These are phyloP conservation scores for Hedychridium roseum DNA, from an alignment of 2,888 invertebrate genomes.

Conservation along the genomic window DNA sequence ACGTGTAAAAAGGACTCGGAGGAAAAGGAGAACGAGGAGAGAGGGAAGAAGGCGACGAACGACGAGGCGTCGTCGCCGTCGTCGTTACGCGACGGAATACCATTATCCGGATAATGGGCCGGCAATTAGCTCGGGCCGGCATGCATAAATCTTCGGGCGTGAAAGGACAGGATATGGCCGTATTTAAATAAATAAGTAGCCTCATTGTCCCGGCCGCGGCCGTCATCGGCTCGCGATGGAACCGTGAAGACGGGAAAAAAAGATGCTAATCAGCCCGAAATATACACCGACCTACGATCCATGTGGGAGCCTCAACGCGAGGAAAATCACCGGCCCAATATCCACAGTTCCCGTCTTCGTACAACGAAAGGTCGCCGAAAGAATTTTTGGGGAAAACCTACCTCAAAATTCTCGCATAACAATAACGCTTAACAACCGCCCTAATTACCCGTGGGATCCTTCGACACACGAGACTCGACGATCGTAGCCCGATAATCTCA, in stretches of 20 bases:
- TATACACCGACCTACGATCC: too few relatives aligned
- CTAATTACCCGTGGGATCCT: too few relatives aligned
- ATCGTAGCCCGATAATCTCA: too few relatives aligned
- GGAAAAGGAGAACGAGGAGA: slow-evolving; percentile 11
- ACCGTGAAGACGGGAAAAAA: slow-evolving; percentile 42
- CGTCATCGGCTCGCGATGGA: slow-evolving; percentile 45
- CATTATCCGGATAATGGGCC: slow-evolving; percentile 61
- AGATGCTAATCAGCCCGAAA: slow-evolving; percentile 54
- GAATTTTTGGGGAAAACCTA: slow-evolving; percentile 5
- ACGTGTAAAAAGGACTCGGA: background rate
- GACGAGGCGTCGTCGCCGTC: slow-evolving; percentile 25
- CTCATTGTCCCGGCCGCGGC: slow-evolving; percentile 53
- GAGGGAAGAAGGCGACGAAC: slow-evolving; percentile 21
- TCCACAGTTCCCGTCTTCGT: too few relatives aligned
- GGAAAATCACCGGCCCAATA: too few relatives aligned
- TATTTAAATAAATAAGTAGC: slow-evolving; percentile 64
- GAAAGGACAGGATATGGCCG: slow-evolving; percentile 63
- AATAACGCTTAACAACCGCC: too few relatives aligned
- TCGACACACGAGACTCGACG: too few relatives aligned
- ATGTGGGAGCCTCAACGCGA: too few relatives aligned
- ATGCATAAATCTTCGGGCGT: slow-evolving; percentile 62
- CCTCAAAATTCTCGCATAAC: slow-evolving; percentile 1
- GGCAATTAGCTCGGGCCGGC: slow-evolving; percentile 63
- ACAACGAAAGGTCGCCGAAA: background rate
- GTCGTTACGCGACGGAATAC: slow-evolving; percentile 57